phyloP scores from a whole-genome alignment of 2,888 invertebrate genomes.

The Drosophila bunnanda region DNA sequence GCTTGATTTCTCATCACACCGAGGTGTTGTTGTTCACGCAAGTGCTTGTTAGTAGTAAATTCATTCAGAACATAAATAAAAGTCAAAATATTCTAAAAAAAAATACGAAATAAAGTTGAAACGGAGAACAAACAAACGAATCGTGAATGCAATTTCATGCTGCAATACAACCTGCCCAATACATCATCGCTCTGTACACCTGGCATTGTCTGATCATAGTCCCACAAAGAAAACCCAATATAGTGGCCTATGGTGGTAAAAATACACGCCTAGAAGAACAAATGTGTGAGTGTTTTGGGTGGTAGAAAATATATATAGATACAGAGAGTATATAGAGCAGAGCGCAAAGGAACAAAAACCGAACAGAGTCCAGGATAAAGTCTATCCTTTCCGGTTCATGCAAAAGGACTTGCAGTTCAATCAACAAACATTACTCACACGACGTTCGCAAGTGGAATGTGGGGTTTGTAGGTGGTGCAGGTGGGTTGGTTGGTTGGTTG shows the following conservation, averaged over 20 bases:
- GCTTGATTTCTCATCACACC: slow-evolving; percentile 15
- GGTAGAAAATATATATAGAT: slow-evolving; percentile 20
- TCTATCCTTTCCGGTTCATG: slow-evolving; percentile 10
- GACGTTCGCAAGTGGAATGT: slow-evolving; percentile 12
- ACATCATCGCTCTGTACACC: slow-evolving; percentile 92
- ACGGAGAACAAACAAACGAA: slow-evolving; percentile 41
- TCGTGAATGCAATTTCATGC: slow-evolving; percentile 55
- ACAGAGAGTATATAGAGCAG: slow-evolving; percentile 16
- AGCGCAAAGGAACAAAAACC: not conserved
- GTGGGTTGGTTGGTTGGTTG: not conserved
- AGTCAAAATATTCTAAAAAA: slow-evolving; percentile 22
- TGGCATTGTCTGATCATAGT: slow-evolving; percentile 92
- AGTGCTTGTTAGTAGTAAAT: slow-evolving; percentile 40
- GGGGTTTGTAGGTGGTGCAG: slow-evolving; percentile 6
- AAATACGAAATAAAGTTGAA: slow-evolving; percentile 33
- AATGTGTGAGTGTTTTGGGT: slow-evolving; percentile 51
- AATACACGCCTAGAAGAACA: slow-evolving; percentile 87
- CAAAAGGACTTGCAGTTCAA: slow-evolving; percentile 19
- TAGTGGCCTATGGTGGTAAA: slow-evolving; percentile 91
- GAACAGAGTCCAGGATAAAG: not conserved
- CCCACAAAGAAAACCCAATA: slow-evolving; percentile 91
- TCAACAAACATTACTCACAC: slow-evolving; percentile 60
- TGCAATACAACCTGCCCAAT: slow-evolving; percentile 91
- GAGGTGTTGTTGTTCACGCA: slow-evolving; percentile 1
- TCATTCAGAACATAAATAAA: slow-evolving; percentile 28